Conservation (phyloP, 2,888 invertebrate species). For the Dasypolia templi region DNA sequence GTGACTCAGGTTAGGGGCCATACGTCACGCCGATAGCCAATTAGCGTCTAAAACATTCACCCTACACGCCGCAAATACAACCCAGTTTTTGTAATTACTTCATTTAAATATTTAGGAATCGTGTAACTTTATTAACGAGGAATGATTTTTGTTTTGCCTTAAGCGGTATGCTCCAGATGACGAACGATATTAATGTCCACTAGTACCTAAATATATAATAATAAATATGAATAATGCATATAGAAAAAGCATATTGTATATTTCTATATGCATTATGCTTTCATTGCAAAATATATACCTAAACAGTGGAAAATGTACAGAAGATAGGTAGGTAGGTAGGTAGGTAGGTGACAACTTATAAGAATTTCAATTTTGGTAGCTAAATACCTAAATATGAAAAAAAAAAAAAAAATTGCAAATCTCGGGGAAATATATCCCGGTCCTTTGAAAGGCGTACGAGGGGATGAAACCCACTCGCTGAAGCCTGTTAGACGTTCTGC, state of each 20-base stretch:
- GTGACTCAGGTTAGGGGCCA: constrained; percentile 64
- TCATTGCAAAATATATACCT: neutral
- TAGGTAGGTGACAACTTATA: neutral
- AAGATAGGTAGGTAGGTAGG: neutral
- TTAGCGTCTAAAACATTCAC: constrained; percentile 68
- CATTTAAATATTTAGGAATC: constrained; percentile 48
- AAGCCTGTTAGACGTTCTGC: too few species aligned
- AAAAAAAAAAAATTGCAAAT: too few species aligned
- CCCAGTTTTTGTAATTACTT: constrained; percentile 47
- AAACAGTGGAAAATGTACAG: neutral
- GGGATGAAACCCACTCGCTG: too few species aligned
- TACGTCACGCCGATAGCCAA: constrained; percentile 70
- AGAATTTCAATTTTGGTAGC: neutral
- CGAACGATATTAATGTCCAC: constrained; percentile 27
- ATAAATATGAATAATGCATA: too few species aligned
- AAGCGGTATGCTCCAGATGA: constrained; percentile 1
- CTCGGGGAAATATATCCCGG: too few species aligned
- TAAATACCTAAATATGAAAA: neutral
- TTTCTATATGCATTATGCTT: too few species aligned
- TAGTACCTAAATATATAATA: too few species aligned
- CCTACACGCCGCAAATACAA: constrained; percentile 41
- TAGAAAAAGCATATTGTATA: too few species aligned
- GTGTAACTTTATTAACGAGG: constrained; percentile 32
- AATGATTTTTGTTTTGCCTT: constrained; percentile 6
- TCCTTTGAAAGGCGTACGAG: too few species aligned